Evolutionary conservation across 2,113 vertebrate genomes (phyloP).

Genomic region (Recurvirostra avosetta): DNA sequence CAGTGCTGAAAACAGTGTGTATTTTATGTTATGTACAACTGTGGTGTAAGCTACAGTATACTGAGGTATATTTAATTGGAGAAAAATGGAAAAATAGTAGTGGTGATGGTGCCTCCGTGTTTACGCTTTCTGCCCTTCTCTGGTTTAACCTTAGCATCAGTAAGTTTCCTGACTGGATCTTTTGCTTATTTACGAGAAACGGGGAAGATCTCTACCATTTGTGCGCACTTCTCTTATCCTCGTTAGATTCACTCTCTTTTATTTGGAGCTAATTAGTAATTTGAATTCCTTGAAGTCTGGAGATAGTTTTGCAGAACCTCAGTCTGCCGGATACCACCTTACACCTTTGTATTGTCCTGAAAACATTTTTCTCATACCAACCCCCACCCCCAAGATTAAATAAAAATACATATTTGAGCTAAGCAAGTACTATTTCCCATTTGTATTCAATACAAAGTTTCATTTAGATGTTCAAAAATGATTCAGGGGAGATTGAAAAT

Average conservation of each 20-base stretch:
- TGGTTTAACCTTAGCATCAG: neutral
- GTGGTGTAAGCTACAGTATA: accelerated
- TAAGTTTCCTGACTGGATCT: neutral
- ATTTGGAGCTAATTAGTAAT: neutral
- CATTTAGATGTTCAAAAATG: neutral
- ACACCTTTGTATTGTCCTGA: accelerated
- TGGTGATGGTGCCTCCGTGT: neutral
- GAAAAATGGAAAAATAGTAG: neutral
- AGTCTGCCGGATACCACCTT: neutral
- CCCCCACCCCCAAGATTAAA: neutral
- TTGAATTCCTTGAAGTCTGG: neutral
- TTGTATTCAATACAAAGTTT: neutral
- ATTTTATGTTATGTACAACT: neutral
- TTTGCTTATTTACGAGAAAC: neutral
- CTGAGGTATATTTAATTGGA: neutral
- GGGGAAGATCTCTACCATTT: neutral
- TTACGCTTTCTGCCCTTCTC: neutral
- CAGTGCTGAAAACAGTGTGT: neutral
- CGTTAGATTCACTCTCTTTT: neutral
- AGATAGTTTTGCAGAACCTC: neutral
- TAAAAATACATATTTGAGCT: neutral
- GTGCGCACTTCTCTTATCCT: neutral
- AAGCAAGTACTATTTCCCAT: neutral
- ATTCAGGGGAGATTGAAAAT: neutral
- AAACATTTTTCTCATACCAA: neutral